Evolutionary conservation across 2,113 vertebrate species (phyloP).

Genomic region (Odocoileus hemionus): DNA sequence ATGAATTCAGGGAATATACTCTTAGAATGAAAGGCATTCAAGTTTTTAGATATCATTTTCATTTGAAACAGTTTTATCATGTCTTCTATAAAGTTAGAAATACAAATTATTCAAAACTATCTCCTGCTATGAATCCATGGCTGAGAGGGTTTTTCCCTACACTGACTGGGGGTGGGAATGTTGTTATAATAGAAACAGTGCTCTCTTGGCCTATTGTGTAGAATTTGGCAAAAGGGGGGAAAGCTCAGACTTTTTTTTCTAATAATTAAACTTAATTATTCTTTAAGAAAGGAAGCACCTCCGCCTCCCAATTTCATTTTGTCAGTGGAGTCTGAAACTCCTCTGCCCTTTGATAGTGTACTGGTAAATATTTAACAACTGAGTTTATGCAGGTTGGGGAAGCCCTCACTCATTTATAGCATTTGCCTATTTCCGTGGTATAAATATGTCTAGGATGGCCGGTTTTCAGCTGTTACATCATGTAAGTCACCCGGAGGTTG

Average conservation of each 20-base stretch:
- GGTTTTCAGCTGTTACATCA: neutral
- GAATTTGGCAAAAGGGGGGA: neutral
- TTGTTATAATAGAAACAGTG: neutral
- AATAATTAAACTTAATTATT: neutral
- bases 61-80: neutral
- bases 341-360: neutral
- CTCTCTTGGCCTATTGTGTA: neutral
- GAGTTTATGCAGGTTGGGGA: neutral
- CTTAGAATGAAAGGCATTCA: neutral
- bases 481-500: neutral
- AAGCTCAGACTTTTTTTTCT: neutral
- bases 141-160: neutral
- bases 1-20: neutral
- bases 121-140: neutral
- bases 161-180: no score
- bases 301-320: neutral
- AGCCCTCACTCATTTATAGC: neutral
- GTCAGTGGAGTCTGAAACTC: neutral
- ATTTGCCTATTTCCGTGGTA: neutral
- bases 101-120: neutral
- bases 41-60: neutral
- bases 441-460: neutral
- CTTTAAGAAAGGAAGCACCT: neutral
- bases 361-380: neutral
- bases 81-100: neutral